Evolutionary conservation across 2,113 vertebrate species (phyloP), one percentile per base, ranked within the genome.

Genomic region (Dicentrarchus labrax): DNA sequence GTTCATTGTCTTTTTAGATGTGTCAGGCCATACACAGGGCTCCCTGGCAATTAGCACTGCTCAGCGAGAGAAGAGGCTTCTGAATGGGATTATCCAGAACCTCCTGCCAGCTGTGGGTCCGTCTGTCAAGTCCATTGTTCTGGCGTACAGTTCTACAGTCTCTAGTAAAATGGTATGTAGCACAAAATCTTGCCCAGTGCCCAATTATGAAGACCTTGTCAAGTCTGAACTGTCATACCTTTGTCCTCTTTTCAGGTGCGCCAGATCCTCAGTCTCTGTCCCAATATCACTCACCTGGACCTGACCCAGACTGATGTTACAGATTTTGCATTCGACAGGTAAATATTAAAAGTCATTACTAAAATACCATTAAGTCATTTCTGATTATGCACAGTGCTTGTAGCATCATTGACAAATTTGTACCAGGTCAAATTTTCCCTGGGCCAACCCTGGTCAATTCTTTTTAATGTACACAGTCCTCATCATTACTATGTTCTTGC

Each of bases 111-210:
- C 93, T 54, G 96, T 97, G 8, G 98, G 98, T 38, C 83, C 95
- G 15, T 97, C 97, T 15, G 98, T 99, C 65, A 97, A 96, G 94
- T 97, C 97, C 4, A 86, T 99, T 59, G 96, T 98, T 59, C 90
- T 99, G 93, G 97, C 98, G 0, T 99, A 98, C 93, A 99, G 98
- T 83, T 97, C 96, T 59, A 96, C 97, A 41, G 96, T 94, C 69
- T 99, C 98, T 67, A 99, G 96, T 95, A 99, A 99, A 96, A 99
- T 99, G 98, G 98, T 99, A 94, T 19, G 95, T 80, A 64, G 69
- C 12, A 2, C 9, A 2, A n/a, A 47, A 16, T n/a, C 19, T 4
- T n/a, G 2, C 2, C 21, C n/a, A 22, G 16, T 12, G 12, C 5
- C 4, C 36, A 22, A 69, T 15, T 0, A 43, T 45, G 12, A 61